Conservation (phyloP, 2,113 vertebrate genomes). For the Clarias gariepinus region DNA sequence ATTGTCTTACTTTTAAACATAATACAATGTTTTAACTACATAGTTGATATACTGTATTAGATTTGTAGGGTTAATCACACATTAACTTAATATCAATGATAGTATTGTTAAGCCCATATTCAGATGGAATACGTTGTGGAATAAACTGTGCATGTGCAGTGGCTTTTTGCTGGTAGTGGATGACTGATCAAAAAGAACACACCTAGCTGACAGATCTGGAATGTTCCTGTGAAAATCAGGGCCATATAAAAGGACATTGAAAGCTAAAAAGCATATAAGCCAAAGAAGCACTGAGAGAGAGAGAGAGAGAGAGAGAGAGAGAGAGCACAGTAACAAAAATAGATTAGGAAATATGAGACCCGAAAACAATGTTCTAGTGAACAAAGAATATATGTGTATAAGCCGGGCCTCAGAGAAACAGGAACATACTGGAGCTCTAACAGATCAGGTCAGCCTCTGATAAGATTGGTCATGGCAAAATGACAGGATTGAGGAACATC, state of each 20-base stretch:
- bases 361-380: background rate
- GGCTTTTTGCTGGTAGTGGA: background rate
- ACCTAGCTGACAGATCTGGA: background rate
- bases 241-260: background rate
- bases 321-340: background rate
- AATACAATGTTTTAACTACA: background rate
- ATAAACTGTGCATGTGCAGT: background rate
- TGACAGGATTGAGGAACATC: background rate
- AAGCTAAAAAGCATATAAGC: conserved; percentile 32
- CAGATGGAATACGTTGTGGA: too few relatives aligned
- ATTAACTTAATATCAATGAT: background rate
- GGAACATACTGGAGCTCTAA: background rate
- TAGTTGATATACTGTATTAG: background rate
- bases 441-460: conserved; percentile 7
- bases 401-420: background rate
- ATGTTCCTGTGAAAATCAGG: background rate
- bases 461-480: conserved; percentile 18
- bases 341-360: conserved; percentile 50
- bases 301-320: conserved; percentile 16
- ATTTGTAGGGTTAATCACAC: background rate
- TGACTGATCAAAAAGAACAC: background rate
- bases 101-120: background rate
- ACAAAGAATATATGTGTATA: background rate
- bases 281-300: background rate
- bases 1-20: background rate